Conservation (phyloP, 1,140 invertebrate species). For the Drosophila takahashii region DNA sequence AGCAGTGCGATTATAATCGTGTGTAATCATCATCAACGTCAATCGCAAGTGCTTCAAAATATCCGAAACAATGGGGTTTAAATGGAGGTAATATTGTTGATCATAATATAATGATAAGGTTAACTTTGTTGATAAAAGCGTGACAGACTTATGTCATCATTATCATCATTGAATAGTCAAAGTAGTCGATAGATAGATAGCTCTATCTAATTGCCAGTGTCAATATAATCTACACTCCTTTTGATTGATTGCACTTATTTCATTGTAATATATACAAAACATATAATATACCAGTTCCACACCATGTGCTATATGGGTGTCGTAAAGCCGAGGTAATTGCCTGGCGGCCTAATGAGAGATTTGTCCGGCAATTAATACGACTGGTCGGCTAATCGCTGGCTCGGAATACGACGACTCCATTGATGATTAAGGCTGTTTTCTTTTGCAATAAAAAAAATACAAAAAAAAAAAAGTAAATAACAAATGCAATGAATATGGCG, state of each 20-base stretch:
- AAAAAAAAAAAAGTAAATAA: not conserved
- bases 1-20: slow-evolving; percentile 4
- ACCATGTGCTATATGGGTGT: slow-evolving; percentile 11
- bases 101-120: not conserved
- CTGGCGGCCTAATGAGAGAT: slow-evolving; percentile 45
- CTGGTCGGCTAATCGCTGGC: slow-evolving; percentile 21
- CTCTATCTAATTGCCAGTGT: slow-evolving; percentile 9
- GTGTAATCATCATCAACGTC: slow-evolving; percentile 24
- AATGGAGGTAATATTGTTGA: not conserved
- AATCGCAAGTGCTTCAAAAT: slow-evolving; percentile 10
- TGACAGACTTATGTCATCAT: not conserved
- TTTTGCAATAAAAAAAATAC: not conserved
- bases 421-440: slow-evolving; percentile 26
- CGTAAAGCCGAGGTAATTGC: slow-evolving; percentile 47
- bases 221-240: slow-evolving; percentile 8
- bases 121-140: slow-evolving; percentile 5
- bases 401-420: not conserved
- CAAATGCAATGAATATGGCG: slow-evolving; percentile 6
- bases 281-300: not conserved
- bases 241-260: slow-evolving; percentile 5
- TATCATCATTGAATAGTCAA: slow-evolving; percentile 1
- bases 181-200: slow-evolving; percentile 4
- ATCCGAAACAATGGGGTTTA: not conserved
- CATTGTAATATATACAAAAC: not conserved
- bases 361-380: slow-evolving; percentile 46